Conservation (phyloP, 2,113 vertebrate species). For the Apteryx mantelli region DNA sequence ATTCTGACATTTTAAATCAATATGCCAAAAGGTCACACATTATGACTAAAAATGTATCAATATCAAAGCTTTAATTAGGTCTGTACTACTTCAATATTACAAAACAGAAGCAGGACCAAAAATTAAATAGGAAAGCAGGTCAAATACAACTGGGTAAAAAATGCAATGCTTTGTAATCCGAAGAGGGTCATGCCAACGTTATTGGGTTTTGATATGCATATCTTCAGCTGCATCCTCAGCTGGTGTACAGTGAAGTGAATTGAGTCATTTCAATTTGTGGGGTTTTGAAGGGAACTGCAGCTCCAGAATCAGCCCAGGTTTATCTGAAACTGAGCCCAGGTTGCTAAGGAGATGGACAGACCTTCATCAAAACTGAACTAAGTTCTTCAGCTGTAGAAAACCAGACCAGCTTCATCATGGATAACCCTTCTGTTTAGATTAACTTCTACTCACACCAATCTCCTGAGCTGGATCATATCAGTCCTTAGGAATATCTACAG, state of each 20-base stretch:
- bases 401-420: background rate
- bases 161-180: background rate
- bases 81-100: background rate
- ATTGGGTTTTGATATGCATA: background rate
- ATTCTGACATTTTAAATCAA: background rate
- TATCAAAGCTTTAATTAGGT: background rate
- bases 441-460: background rate
- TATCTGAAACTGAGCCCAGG: background rate
- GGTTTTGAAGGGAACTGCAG: background rate
- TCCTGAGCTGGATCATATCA: background rate
- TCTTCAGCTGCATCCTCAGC: background rate
- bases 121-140: background rate
- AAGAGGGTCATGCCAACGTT: accelerated
- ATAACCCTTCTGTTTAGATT: background rate
- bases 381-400: background rate
- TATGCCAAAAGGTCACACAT: background rate
- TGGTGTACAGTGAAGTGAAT: background rate
- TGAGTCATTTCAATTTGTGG: background rate
- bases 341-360: background rate
- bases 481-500: background rate
- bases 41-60: background rate
- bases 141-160: background rate
- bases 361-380: background rate
- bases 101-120: background rate
- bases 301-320: background rate